These are phyloP conservation scores for Eulemur mongoz DNA, from an alignment of 2,797 vertebrate genomes.

Conservation along the genomic window DNA sequence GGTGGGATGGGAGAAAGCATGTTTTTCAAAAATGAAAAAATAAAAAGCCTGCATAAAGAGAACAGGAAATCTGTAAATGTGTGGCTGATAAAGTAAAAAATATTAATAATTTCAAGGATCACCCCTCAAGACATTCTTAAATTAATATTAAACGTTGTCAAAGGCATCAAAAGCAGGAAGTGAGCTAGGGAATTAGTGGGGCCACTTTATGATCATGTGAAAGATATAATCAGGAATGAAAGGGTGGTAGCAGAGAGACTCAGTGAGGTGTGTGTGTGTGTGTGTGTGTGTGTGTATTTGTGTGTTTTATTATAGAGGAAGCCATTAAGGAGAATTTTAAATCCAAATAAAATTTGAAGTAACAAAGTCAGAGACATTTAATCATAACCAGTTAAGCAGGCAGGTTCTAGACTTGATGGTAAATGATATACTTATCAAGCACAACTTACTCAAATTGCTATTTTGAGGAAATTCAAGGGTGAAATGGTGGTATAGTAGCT, in stretches of 20 bases:
- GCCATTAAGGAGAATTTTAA: background rate
- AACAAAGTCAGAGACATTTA: background rate
- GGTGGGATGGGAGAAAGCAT: background rate
- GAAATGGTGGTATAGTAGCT: background rate
- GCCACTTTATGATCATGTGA: background rate
- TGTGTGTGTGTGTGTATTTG: background rate
- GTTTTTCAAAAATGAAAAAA: background rate
- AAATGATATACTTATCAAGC: background rate
- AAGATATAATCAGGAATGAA: background rate
- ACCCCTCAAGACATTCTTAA: background rate
- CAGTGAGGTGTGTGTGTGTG: background rate
- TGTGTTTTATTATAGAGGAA: background rate
- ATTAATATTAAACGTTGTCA: background rate
- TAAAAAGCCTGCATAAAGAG: background rate
- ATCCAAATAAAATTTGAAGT: background rate
- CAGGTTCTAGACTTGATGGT: background rate
- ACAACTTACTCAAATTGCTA: background rate
- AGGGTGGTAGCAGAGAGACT: background rate
- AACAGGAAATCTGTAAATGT: background rate
- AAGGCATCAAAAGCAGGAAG: background rate
- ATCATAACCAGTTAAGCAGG: background rate
- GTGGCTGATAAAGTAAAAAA: background rate
- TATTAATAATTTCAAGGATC: background rate
- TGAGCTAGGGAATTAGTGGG: background rate
- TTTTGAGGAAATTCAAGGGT: background rate